Evolutionary conservation across 1,140 invertebrate genomes (phyloP).

Genomic region (Heliconius eleuchia): DNA sequence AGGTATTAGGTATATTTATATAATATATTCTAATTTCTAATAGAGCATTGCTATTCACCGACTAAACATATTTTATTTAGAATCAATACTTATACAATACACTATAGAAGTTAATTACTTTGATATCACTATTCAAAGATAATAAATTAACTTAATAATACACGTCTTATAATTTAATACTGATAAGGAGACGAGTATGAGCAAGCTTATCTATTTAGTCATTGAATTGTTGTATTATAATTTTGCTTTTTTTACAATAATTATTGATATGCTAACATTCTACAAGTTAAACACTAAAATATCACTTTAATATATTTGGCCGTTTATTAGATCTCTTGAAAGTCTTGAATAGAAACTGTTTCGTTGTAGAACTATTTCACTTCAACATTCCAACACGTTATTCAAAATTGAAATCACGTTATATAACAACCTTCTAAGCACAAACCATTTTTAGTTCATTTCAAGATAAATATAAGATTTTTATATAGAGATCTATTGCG

Average conservation of each 20-base stretch:
- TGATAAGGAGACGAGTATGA: constrained; percentile 47
- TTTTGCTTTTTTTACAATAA: constrained; percentile 25
- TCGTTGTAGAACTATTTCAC: constrained; percentile 13
- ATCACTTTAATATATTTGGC: constrained; percentile 50
- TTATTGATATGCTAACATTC: constrained; percentile 59
- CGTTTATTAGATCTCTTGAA: constrained; percentile 58
- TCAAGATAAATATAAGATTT: background rate
- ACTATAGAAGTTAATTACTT: background rate
- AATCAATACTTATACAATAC: too few species aligned
- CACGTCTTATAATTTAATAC: constrained; percentile 37
- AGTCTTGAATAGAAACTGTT: constrained; percentile 31
- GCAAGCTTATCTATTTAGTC: constrained; percentile 14
- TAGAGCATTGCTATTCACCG: too few species aligned
- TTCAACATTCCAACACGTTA: constrained; percentile 3
- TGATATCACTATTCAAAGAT: background rate
- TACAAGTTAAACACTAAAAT: constrained; percentile 42
- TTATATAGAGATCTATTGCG: constrained; percentile 57
- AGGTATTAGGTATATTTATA: too few species aligned
- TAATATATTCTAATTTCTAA: too few species aligned
- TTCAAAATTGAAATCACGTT: background rate
- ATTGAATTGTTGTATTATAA: background rate
- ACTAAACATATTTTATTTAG: too few species aligned
- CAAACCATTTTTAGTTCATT: background rate
- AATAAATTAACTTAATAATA: constrained; percentile 20
- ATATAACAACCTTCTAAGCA: background rate